Percentiles rank a stretch among this genome's conserved stretches.
Evolutionary conservation across 2,113 vertebrate species (phyloP).

Genomic region (Myrmecobius fasciatus): DNA sequence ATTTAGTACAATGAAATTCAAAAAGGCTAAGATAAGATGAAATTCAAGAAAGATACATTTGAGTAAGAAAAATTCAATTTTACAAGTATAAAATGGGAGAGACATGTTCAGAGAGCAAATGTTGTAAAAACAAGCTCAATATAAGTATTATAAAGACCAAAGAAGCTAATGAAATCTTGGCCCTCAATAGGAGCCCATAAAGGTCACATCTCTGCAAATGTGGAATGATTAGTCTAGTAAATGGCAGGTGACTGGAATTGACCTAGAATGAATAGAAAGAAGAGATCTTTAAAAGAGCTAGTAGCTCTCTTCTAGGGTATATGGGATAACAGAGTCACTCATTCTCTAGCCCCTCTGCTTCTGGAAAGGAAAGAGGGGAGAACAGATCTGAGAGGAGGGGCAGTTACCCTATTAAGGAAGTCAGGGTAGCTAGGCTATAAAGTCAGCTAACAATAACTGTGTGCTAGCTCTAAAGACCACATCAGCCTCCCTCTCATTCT

Average conservation of each 20-base stretch:
- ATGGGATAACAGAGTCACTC: not conserved
- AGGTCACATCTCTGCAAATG: not conserved
- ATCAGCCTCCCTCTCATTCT: not conserved
- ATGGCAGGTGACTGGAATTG: not conserved
- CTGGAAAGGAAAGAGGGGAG: not conserved
- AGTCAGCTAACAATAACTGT: not conserved
- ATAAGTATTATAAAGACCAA: not conserved
- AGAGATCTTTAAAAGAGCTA: not conserved
- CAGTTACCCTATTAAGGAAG: not conserved
- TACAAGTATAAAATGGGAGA: not conserved
- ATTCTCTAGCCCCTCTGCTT: not conserved
- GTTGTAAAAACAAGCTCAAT: not conserved
- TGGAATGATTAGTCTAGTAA: not conserved
- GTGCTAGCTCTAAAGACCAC: not conserved
- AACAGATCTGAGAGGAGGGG: not conserved
- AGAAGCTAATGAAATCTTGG: not conserved
- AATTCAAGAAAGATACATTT: not conserved
- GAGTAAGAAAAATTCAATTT: not conserved
- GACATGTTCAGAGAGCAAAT: not conserved
- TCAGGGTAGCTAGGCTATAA: not conserved
- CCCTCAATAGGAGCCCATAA: not conserved
- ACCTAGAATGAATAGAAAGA: not conserved
- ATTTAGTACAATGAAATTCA: not conserved
- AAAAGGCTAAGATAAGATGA: not conserved
- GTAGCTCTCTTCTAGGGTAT: not conserved